phyloP scores from a whole-genome alignment of 2,113 vertebrate genomes.

The Clarias magur region DNA sequence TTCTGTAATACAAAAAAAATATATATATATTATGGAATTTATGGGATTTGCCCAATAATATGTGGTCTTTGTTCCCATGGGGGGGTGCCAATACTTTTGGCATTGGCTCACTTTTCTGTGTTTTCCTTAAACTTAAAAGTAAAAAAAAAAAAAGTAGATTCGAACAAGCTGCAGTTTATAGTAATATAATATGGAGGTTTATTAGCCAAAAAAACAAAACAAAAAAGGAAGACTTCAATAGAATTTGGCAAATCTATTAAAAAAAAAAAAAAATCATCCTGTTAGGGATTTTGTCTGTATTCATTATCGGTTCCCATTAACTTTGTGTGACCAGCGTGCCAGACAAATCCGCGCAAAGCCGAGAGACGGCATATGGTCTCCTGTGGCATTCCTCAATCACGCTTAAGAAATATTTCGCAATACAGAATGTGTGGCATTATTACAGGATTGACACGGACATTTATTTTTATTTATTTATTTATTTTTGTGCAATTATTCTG shows the following conservation, averaged over 20 bases:
- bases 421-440: not conserved
- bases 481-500: slow-evolving; percentile 22
- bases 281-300: not conserved
- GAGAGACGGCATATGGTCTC: slow-evolving; percentile 29
- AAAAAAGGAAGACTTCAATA: not conserved
- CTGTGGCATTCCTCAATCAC: not conserved
- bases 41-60: not conserved
- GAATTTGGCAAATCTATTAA: not conserved
- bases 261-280: not conserved
- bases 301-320: slow-evolving; percentile 6
- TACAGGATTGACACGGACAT: not conserved
- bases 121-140: not conserved
- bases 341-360: slow-evolving; percentile 2
- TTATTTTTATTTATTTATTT: not conserved
- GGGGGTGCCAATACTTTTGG: not conserved
- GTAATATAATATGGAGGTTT: not conserved
- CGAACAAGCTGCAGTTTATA: not conserved
- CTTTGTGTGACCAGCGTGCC: slow-evolving; percentile 11
- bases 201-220: not conserved
- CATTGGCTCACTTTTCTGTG: not conserved
- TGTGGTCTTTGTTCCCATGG: not conserved
- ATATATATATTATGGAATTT: not conserved
- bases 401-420: not conserved
- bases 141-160: not conserved
- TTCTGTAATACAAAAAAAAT: not conserved